A percentile compares a stretch with the other conserved stretches of the same genome.
These are phyloP conservation scores for Penaeus chinensis DNA, from an alignment of 1,140 invertebrate species.

Conservation along the genomic window DNA sequence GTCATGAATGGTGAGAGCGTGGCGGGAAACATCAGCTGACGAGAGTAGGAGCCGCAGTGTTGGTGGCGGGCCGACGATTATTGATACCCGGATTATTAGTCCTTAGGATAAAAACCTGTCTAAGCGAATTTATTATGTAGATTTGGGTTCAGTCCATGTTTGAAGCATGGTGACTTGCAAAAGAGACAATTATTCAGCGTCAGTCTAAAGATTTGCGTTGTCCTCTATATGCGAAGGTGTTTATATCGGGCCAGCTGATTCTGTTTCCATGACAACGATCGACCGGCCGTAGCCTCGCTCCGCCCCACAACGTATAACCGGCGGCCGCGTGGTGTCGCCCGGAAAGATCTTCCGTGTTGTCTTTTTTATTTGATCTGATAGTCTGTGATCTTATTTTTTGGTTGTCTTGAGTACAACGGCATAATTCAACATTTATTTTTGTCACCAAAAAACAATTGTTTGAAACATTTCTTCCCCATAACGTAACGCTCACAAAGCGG, in stretches of 20 bases:
- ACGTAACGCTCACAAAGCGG: background rate
- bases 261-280: conserved; percentile 59
- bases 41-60: conserved; percentile 37
- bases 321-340: background rate
- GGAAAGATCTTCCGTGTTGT: background rate
- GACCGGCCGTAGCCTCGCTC: conserved; percentile 45
- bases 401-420: background rate
- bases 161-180: no score
- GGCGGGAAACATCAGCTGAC: conserved; percentile 60
- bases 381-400: background rate
- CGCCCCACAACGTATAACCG: background rate
- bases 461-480: background rate
- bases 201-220: no score
- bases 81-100: conserved; percentile 27
- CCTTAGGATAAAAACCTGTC: background rate
- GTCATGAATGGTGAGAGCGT: conserved; percentile 58
- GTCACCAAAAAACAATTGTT: no score
- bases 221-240: conserved; percentile 14
- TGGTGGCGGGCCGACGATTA: conserved; percentile 29
- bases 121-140: no score
- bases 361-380: background rate
- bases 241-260: conserved; percentile 58
- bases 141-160: no score
- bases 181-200: no score
- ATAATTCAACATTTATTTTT: no score